These are phyloP conservation scores for Pogonophryne albipinna DNA, from an alignment of 2,797 vertebrate species.

Conservation along the genomic window DNA sequence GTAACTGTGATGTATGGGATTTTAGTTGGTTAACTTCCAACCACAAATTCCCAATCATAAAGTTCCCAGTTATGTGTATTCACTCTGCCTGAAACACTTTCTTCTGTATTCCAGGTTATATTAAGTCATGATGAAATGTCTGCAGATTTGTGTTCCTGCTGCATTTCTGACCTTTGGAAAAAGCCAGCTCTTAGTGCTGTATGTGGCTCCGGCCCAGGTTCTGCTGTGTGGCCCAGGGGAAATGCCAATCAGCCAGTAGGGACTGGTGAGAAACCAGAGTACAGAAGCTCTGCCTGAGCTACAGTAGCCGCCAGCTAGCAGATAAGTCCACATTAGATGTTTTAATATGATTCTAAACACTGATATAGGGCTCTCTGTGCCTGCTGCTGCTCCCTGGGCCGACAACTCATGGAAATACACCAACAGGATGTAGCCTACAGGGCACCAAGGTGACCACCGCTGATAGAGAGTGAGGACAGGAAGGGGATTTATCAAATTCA, in stretches of 20 bases:
- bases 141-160: conserved; percentile 10
- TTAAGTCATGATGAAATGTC: conserved; percentile 6
- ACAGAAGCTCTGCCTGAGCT: conserved; percentile 38
- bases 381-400: conserved; percentile 45
- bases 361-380: conserved; percentile 47
- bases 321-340: conserved; percentile 58
- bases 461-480: conserved; percentile 20
- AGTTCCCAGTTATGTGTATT: neutral
- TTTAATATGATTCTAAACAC: conserved; percentile 64
- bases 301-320: conserved; percentile 46
- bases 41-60: neutral
- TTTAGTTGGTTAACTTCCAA: neutral
- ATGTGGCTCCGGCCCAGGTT: conserved; percentile 20
- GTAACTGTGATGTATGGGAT: conserved; percentile 2
- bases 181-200: conserved; percentile 11
- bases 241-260: conserved; percentile 58
- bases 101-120: neutral
- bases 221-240: conserved; percentile 32
- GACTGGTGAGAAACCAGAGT: conserved; percentile 45
- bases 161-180: conserved; percentile 50
- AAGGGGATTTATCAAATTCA: conserved; percentile 21
- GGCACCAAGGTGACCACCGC: conserved; percentile 37
- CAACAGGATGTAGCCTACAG: conserved; percentile 31
- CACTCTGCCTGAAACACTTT: too few species aligned
- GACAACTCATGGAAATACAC: conserved; percentile 29